phyloP scores from a whole-genome alignment of 2,797 vertebrate genomes.

The Percopsis omiscomaycus region DNA sequence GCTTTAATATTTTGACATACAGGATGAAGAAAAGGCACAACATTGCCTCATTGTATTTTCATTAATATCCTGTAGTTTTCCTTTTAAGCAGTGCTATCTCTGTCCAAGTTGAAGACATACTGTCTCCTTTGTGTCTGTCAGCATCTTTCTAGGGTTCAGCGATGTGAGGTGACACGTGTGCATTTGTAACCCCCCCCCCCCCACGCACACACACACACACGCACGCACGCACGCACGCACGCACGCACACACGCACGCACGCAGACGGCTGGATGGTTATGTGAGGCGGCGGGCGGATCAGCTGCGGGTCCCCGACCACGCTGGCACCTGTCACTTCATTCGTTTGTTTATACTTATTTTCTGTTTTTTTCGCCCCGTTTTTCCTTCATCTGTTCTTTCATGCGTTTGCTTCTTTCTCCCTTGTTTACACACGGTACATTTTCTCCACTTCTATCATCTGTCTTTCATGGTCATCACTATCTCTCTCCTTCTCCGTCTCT shows the following conservation, averaged over 20 bases:
- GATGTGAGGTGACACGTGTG: slow-evolving; percentile 30
- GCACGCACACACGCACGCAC: slow-evolving; percentile 10
- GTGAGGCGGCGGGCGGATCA: slow-evolving; percentile 45
- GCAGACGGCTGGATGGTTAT: slow-evolving; percentile 29
- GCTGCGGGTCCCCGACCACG: slow-evolving; percentile 28
- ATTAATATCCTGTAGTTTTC: slow-evolving; percentile 1
- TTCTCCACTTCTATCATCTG: no score
- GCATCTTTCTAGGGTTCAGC: slow-evolving; percentile 21
- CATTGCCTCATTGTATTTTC: no score
- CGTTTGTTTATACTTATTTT: slow-evolving; percentile 26
- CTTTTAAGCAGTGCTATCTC: slow-evolving; percentile 17
- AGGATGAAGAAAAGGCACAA: no score
- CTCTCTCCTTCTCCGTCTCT: background rate
- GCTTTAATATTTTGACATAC: no score
- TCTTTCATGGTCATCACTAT: background rate
- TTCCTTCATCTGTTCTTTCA: background rate
- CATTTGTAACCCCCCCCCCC: background rate
- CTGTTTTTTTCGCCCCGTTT: background rate
- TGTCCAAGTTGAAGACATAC: slow-evolving; percentile 16
- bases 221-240: background rate
- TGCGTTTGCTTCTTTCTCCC: background rate
- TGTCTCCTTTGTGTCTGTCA: slow-evolving; percentile 30
- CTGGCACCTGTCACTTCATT: slow-evolving; percentile 57
- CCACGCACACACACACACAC: background rate
- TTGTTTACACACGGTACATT: background rate